phyloP scores from a whole-genome alignment of 2,888 invertebrate genomes.

The Branchinecta sandiegonensis region DNA sequence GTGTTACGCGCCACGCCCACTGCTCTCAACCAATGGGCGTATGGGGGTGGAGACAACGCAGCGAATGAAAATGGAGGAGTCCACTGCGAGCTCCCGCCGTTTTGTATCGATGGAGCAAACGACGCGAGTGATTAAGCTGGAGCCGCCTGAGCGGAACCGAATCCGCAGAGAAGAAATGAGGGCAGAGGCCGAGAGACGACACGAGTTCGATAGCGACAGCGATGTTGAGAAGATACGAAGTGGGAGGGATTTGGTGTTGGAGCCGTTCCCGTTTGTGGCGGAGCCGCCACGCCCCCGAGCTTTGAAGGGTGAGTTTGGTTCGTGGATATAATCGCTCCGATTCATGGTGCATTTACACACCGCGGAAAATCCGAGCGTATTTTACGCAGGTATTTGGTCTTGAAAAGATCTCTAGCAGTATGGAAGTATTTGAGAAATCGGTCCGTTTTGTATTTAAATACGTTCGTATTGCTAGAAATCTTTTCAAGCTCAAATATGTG shows the following conservation, averaged over 20 bases:
- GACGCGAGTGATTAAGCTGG: slow-evolving; percentile 51
- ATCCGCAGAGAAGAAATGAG: slow-evolving; percentile 30
- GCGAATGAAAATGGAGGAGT: slow-evolving; percentile 53
- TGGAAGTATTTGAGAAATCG: too few species aligned
- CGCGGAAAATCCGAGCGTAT: too few species aligned
- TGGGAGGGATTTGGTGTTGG: slow-evolving; percentile 25
- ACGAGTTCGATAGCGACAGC: slow-evolving; percentile 15
- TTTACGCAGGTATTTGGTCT: too few species aligned
- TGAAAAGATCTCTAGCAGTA: too few species aligned
- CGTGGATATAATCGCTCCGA: not conserved
- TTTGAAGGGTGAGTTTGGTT: slow-evolving; percentile 18
- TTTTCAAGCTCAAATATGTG: too few species aligned
- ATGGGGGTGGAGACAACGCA: slow-evolving; percentile 48
- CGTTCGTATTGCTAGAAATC: too few species aligned
- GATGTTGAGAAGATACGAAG: slow-evolving; percentile 28
- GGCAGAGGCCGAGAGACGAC: slow-evolving; percentile 22
- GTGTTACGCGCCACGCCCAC: slow-evolving; percentile 21
- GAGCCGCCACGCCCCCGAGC: slow-evolving; percentile 25
- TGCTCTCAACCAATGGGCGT: slow-evolving; percentile 24
- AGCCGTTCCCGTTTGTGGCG: slow-evolving; percentile 27
- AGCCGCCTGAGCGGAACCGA: slow-evolving; percentile 33
- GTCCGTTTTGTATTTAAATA: too few species aligned
- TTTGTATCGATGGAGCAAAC: slow-evolving; percentile 50
- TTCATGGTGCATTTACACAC: too few species aligned
- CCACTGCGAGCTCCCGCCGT: slow-evolving; percentile 48